Evolutionary conservation across 2,113 vertebrate genomes (phyloP).

Genomic region (Zootoca vivipara): DNA sequence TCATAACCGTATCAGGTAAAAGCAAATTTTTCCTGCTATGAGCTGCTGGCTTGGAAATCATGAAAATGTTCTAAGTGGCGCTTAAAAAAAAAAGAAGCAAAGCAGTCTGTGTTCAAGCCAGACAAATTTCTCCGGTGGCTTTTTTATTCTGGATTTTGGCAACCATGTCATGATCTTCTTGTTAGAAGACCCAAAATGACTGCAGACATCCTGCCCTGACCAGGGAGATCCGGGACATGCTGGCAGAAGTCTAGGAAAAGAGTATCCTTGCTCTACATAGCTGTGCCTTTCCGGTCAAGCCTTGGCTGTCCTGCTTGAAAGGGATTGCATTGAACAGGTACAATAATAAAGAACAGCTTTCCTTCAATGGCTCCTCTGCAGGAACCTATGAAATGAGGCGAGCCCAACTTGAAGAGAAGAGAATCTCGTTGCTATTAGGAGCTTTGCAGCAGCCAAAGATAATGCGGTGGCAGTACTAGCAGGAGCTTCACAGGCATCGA

Average conservation of each 20-base stretch:
- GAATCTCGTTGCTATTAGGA: rapidly evolving
- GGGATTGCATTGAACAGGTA: constrained; percentile 40
- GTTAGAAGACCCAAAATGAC: constrained; percentile 29
- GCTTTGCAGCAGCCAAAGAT: background rate
- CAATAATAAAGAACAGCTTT: constrained; percentile 28
- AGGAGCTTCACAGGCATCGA: background rate
- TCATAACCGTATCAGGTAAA: constrained; percentile 27
- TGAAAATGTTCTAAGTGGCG: constrained; percentile 25
- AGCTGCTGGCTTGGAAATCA: constrained; percentile 33
- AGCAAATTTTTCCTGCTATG: constrained; percentile 5
- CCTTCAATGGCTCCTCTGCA: constrained; percentile 18
- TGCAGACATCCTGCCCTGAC: constrained; percentile 26
- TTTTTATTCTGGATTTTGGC: constrained; percentile 33
- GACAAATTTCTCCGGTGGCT: background rate
- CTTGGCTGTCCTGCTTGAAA: constrained; percentile 35
- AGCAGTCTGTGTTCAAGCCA: constrained; percentile 15
- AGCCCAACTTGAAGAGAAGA: constrained; percentile 15
- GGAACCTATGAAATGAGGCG: background rate
- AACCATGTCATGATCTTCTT: constrained; percentile 33
- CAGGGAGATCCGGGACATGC: constrained; percentile 24
- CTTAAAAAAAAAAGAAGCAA: background rate
- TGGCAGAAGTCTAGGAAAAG: constrained; percentile 38
- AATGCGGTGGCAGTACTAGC: background rate
- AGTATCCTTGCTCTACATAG: constrained; percentile 16
- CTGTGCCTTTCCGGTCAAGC: background rate